A percentile compares a stretch with the other conserved stretches of the same genome.
Evolutionary conservation across 2,113 vertebrate species (phyloP).

Genomic region (Oreochromis tanganicae): DNA sequence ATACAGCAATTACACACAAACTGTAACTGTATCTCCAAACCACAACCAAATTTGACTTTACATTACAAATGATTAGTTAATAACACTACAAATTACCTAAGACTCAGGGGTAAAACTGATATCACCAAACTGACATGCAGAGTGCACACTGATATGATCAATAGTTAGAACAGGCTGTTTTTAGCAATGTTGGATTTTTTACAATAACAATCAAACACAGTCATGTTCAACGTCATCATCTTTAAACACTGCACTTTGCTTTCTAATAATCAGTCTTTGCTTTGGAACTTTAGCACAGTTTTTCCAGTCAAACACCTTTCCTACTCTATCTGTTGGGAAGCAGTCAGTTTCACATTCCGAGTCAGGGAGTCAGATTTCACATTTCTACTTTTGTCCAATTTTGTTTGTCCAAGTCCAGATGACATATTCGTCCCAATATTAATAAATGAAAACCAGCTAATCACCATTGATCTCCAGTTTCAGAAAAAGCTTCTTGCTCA

Average conservation of each 20-base stretch:
- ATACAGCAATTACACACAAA: not conserved
- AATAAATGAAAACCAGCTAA: fast-evolving
- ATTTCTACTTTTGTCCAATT: not conserved
- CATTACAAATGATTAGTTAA: not conserved
- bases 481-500: not conserved
- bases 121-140: not conserved
- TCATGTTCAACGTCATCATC: not conserved
- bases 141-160: not conserved
- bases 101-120: not conserved
- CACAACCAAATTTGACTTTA: not conserved
- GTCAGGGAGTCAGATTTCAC: not conserved
- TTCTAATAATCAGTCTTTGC: not conserved
- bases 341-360: not conserved
- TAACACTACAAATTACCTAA: not conserved
- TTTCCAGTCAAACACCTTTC: not conserved
- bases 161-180: not conserved
- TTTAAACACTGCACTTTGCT: not conserved
- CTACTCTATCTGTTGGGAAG: not conserved
- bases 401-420: not conserved
- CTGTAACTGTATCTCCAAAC: not conserved
- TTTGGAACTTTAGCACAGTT: not conserved
- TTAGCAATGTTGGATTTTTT: not conserved
- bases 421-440: not conserved
- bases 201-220: not conserved
- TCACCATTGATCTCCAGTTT: not conserved